These are phyloP conservation scores for Campoplex nolae DNA, from an alignment of 2,888 invertebrate genomes.

Conservation along the genomic window DNA sequence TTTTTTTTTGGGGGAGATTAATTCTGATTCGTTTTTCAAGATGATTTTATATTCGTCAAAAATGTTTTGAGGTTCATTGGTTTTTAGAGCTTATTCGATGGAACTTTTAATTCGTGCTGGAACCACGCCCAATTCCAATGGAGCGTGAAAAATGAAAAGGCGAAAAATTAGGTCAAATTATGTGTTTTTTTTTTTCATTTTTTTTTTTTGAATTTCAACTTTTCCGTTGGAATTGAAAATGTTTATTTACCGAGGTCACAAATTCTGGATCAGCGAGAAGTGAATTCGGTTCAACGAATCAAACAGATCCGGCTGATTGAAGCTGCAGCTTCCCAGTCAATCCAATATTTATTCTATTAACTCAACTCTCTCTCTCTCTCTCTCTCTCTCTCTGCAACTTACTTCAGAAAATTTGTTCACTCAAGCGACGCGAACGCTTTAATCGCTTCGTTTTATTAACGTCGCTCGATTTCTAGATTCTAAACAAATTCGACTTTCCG, in stretches of 20 bases:
- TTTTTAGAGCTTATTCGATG: not conserved
- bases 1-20: not conserved
- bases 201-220: not conserved
- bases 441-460: not conserved
- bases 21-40: not conserved
- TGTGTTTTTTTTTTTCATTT: not conserved
- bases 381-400: not conserved
- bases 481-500: not conserved
- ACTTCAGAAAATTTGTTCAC: not conserved
- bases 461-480: not conserved
- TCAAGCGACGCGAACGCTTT: not conserved
- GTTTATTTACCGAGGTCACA: not conserved
- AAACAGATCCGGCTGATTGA: not conserved
- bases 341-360: conserved; percentile 19
- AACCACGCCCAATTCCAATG: conserved; percentile 4
- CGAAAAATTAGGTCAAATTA: conserved; percentile 2
- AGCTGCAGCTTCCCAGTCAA: not conserved
- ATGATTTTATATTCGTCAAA: not conserved
- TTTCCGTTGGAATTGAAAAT: not conserved
- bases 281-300: conserved; percentile 8
- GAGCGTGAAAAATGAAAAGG: conserved; percentile 1
- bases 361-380: not conserved
- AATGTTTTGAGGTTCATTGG: not conserved
- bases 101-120: not conserved
- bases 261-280: not conserved